phyloP scores from a whole-genome alignment of 2,113 vertebrate species.

The Mohoua ochrocephala region DNA sequence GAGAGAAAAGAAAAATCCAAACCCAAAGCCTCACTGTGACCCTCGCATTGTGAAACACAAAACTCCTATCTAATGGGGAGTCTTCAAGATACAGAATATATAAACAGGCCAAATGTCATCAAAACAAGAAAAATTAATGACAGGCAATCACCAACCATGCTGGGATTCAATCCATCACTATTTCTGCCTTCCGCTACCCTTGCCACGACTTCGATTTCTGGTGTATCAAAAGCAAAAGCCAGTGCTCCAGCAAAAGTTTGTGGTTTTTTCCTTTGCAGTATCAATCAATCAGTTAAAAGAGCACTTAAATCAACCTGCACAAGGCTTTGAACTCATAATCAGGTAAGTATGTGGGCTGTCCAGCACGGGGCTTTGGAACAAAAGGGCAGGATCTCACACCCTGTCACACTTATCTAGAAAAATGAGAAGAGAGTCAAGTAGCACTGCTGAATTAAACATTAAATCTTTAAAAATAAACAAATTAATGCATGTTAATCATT shows the following conservation, averaged over 20 bases:
- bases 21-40: not conserved
- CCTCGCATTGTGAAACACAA: not conserved
- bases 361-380: not conserved
- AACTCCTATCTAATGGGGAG: not conserved
- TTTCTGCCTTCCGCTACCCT: constrained; percentile 35
- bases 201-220: not conserved
- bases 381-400: constrained; percentile 26
- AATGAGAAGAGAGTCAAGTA: not conserved
- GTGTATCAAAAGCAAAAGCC: constrained; percentile 25
- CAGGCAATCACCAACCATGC: not conserved
- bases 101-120: constrained; percentile 15
- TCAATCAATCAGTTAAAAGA: constrained; percentile 46
- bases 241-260: not conserved
- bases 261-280: not conserved
- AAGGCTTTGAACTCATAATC: constrained; percentile 45
- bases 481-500: constrained; percentile 40
- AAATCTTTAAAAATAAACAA: constrained; percentile 43
- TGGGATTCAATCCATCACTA: constrained; percentile 6
- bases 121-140: constrained; percentile 9
- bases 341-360: not conserved
- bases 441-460: not conserved
- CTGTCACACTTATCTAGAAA: constrained; percentile 30
- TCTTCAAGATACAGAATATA: not conserved
- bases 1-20: not conserved
- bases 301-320: not conserved